These are phyloP conservation scores for Plagodis pulveraria DNA, from an alignment of 2,888 invertebrate genomes.

Conservation along the genomic window DNA sequence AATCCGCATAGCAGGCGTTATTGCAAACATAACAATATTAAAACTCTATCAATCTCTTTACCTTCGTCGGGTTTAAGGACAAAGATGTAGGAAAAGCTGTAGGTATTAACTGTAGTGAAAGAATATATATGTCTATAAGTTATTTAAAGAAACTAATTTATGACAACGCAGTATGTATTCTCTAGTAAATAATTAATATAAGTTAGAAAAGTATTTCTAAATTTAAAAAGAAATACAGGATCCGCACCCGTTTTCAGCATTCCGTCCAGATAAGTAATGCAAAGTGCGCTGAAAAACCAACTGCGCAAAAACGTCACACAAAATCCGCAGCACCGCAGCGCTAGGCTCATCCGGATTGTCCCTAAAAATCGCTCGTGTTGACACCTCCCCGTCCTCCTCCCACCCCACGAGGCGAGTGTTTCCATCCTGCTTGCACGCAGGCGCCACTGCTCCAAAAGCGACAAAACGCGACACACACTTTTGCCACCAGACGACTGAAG, in stretches of 20 bases:
- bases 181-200: slow-evolving; percentile 24
- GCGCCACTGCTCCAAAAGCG: slow-evolving; percentile 65
- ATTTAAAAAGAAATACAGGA: slow-evolving; percentile 15
- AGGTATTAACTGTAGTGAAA: too few relatives aligned
- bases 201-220: too few relatives aligned
- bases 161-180: background rate
- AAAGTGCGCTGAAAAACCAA: slow-evolving; percentile 57
- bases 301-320: slow-evolving; percentile 70
- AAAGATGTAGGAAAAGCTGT: too few relatives aligned
- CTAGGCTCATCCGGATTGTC: slow-evolving; percentile 72
- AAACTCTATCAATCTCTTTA: too few relatives aligned
- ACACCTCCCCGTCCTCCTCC: slow-evolving; percentile 79
- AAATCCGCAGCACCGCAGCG: slow-evolving; percentile 65
- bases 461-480: slow-evolving; percentile 76
- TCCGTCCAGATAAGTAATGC: slow-evolving; percentile 41
- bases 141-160: too few relatives aligned
- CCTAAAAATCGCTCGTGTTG: slow-evolving; percentile 79
- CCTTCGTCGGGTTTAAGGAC: too few relatives aligned
- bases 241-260: slow-evolving; percentile 27
- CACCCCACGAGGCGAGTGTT: slow-evolving; percentile 55
- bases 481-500: slow-evolving; percentile 62
- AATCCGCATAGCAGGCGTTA: too few relatives aligned
- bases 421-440: slow-evolving; percentile 71
- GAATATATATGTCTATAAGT: too few relatives aligned
- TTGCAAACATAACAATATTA: too few relatives aligned